These are phyloP conservation scores for Notamacropus eugenii DNA, from an alignment of 2,797 vertebrate species.

Conservation along the genomic window DNA sequence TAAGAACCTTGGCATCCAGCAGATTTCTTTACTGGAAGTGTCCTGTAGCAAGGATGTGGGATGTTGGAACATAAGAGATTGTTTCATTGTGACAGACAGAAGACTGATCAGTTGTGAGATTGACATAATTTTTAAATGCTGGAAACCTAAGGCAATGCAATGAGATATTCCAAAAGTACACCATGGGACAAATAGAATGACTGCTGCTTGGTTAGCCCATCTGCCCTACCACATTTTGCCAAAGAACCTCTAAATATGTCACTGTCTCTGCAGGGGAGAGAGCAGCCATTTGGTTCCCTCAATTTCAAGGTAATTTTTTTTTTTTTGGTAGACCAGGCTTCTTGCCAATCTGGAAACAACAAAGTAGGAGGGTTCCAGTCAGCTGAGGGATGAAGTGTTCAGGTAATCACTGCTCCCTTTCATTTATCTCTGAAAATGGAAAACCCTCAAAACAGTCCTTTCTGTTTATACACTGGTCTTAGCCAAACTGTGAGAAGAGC, in stretches of 20 bases:
- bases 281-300: slow-evolving; percentile 15
- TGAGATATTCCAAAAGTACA: slow-evolving; percentile 31
- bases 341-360: slow-evolving; percentile 18
- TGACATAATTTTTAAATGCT: slow-evolving; percentile 54
- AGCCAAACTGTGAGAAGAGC: neutral
- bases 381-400: neutral
- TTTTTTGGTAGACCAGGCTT: slow-evolving; percentile 26
- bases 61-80: slow-evolving; percentile 55
- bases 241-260: slow-evolving; percentile 54
- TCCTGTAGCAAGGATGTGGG: neutral
- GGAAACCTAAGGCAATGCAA: slow-evolving; percentile 43
- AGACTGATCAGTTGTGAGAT: slow-evolving; percentile 39
- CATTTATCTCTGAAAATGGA: neutral
- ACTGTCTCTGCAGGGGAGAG: slow-evolving; percentile 33
- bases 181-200: slow-evolving; percentile 57
- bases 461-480: neutral
- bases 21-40: neutral
- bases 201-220: slow-evolving; percentile 56
- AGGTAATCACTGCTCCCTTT: neutral
- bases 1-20: neutral
- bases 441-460: neutral
- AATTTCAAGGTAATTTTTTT: neutral
- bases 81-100: slow-evolving; percentile 29
- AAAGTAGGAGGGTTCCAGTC: slow-evolving; percentile 19
- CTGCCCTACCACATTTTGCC: slow-evolving; percentile 50